Evolutionary conservation across 64 coral and sea anemone species (phyloP).

Genomic region (Pachyseris speciosa): DNA sequence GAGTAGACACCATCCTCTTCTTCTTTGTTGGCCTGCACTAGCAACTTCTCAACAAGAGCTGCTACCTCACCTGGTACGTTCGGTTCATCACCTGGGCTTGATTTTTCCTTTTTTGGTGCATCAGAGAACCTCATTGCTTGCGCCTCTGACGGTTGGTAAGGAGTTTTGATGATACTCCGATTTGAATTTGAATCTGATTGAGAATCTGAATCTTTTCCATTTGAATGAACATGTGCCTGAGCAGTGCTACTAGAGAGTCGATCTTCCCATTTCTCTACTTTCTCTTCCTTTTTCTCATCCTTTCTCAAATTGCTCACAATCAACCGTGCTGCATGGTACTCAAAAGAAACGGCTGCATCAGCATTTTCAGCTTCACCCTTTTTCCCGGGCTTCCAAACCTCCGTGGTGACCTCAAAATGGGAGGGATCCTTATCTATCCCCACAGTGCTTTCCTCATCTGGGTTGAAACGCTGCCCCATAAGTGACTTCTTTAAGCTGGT

Average conservation of each 20-base stretch:
- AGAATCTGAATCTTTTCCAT: no score
- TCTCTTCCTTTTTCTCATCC: no score
- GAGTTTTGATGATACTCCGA: no score
- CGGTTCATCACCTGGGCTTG: not conserved
- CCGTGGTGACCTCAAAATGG: not conserved
- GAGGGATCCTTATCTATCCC: constrained; percentile 27
- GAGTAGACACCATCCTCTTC: not conserved
- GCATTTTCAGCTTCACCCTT: not conserved
- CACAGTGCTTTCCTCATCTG: constrained; percentile 17
- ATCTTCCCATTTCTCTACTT: no score
- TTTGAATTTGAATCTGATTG: no score
- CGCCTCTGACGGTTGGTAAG: no score
- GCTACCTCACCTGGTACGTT: not conserved
- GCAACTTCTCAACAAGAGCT: not conserved
- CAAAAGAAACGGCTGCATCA: not conserved
- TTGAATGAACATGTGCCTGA: not conserved
- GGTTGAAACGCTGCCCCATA: constrained; percentile 10
- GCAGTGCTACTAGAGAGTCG: not conserved
- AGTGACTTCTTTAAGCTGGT: constrained; percentile 27
- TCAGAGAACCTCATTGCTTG: not conserved
- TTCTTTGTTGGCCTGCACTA: not conserved
- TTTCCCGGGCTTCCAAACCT: not conserved
- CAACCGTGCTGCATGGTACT: constrained; percentile 4
- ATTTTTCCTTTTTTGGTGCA: not conserved
- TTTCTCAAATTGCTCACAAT: not conserved